A percentile compares a stretch with the other conserved stretches of the same genome.
phyloP scores from a whole-genome alignment of 2,797 vertebrate species.

The Anguilla anguilla region DNA sequence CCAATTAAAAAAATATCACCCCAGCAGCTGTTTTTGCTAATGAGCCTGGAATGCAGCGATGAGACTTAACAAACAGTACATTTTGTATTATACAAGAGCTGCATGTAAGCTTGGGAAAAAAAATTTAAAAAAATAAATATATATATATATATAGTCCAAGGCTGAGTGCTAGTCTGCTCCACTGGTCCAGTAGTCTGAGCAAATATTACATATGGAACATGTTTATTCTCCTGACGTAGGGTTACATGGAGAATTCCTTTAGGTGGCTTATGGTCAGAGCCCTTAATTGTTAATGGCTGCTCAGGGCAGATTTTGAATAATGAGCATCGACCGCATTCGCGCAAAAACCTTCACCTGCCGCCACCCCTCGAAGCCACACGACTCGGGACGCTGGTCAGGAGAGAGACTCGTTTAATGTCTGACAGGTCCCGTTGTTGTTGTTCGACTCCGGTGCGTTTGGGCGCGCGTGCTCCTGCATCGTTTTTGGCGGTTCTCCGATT shows the following conservation, averaged over 20 bases:
- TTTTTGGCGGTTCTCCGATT: neutral
- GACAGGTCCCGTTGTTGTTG: neutral
- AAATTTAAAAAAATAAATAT: neutral
- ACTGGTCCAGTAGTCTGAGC: neutral
- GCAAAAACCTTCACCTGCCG: neutral
- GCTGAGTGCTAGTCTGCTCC: neutral
- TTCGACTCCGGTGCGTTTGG: no score
- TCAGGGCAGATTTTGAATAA: neutral
- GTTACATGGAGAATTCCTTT: neutral
- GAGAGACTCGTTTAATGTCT: no score
- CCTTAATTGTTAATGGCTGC: neutral
- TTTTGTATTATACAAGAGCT: neutral
- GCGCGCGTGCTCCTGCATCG: no score
- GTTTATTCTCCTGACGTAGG: neutral
- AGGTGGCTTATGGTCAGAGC: neutral
- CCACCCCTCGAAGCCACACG: neutral
- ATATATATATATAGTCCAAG: neutral
- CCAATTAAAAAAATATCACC: neutral
- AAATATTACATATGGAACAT: neutral
- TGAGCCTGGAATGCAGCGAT: neutral
- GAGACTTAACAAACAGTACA: neutral
- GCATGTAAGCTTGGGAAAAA: neutral
- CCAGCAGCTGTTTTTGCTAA: slow-evolving; percentile 1
- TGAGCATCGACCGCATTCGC: no score
- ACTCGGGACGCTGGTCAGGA: neutral